Evolutionary conservation across 1,140 invertebrate genomes (phyloP), one percentile per base, ranked within the genome.

Genomic region (Aphelenchoides besseyi): DNA sequence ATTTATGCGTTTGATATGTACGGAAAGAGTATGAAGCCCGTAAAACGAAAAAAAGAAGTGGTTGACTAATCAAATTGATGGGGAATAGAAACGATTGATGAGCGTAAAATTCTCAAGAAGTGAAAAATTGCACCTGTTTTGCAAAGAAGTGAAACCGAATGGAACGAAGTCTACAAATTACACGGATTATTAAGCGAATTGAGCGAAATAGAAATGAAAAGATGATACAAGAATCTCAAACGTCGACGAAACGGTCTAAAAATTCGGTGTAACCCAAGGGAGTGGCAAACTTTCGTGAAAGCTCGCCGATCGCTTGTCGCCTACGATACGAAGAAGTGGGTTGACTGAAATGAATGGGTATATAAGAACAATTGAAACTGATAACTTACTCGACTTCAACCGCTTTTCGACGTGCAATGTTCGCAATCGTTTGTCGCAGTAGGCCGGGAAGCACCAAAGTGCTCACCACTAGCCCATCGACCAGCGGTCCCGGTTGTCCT

Each of bases 381-480:
- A n/a, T 1, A 52, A 70, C 79, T 68, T 54, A 76, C 75, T 81
- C 76, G 41, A 80, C 63, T 64, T 78, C 76, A 37, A 71, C 78
- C 29, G 59, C 67, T 55, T 78, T 77, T 12, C 76, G 41, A 28
- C 76, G 36, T 3, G 76, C 61, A 18, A 78, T 61, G 37, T 64
- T 80, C 30, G 59, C 64, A 2, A 78, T 52, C 1, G 76, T 78
- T 35, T 80, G 74, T 18, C 69, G 62, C 5, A 78, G 18, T 26
- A 78, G 52, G 12, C 53, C 12, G 18, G 77, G 52, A 28, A 78
- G 54, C n/a, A 64, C 37, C 2, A 23, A 2, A 26, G 37, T 69
- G 16, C 74, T 72, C 1, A 81, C 78, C 18, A 80, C 74, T 3
- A 66, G 52, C 29, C 79, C 76, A 63, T 78, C 77, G 28, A 74